Evolutionary conservation across 53 echinoderm and acorn worm species (phyloP).

Genomic region (Actinopyga echinites): DNA sequence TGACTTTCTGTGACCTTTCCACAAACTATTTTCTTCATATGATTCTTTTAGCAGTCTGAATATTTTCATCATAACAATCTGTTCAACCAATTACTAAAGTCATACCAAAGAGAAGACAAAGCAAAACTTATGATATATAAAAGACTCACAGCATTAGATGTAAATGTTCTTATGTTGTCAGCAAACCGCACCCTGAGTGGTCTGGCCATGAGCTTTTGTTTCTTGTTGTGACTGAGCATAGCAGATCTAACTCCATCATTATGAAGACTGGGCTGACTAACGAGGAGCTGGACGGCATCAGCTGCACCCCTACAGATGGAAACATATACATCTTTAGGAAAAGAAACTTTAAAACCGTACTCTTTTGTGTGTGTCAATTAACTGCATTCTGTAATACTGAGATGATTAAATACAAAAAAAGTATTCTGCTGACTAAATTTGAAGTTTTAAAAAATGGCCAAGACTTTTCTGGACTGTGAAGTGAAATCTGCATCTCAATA

Average conservation of each 20-base stretch:
- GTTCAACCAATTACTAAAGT: too few species aligned
- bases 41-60: too few species aligned
- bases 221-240: constrained; percentile 91
- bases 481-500: too few species aligned
- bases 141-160: constrained; percentile 66
- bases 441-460: too few species aligned
- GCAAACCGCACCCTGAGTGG: constrained; percentile 92
- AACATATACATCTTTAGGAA: not conserved
- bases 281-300: constrained; percentile 54
- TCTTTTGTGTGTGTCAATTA: too few species aligned
- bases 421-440: too few species aligned
- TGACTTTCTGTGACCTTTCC: too few species aligned
- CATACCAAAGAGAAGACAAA: not conserved
- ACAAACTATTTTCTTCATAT: too few species aligned
- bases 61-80: too few species aligned
- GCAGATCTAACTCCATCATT: constrained; percentile 83
- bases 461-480: too few species aligned
- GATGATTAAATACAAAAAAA: too few species aligned
- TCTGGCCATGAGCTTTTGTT: constrained; percentile 86
- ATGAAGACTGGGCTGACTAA: constrained; percentile 89
- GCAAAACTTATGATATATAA: not conserved
- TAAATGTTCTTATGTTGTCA: constrained; percentile 74
- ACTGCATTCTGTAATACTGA: too few species aligned
- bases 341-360: not conserved
- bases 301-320: constrained; percentile 1